Base-by-base conservation (phyloP, 53 echinoderm and acorn worm genomes). In the Antedon mediterranea region DNA sequence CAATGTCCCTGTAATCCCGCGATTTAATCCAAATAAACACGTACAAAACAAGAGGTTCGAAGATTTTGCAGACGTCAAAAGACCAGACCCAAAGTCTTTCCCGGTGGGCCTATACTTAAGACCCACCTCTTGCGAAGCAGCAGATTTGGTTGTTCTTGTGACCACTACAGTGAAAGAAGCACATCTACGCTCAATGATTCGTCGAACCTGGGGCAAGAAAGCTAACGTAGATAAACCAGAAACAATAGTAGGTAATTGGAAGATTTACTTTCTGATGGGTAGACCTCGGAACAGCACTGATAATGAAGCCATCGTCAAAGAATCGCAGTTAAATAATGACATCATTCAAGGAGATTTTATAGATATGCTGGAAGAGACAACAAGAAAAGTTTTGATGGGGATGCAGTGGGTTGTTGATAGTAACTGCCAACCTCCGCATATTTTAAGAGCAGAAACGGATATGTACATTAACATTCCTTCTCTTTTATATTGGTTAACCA, bases 301-400 rank as follows among this genome's bases (percentile, higher is more conserved):
- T 37, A 82, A 85, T 32, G 80, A 77, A 0, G 80, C 75, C 20
- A 79, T 92, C 30, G 71, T 31, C 29, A 23, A 31, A 34, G 97
- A 95, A 31, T 31, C 75, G 0, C 33, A 79, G 26, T 33, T 44
- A 0, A 57, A 84, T 32, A 82, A 84, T 6, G 97, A 95, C 75
- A 80, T 95, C 79, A 32, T 95, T 29, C 97, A 91, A 73, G 97
- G 97, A 23, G 87, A 89, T 34, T 95, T 95, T 72, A 20, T 71
- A 26, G 97, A 95, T 43, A 71, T 87, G 2, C 75, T 78, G 5
- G 34, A 83, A 0, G 97, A 95, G 30, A 88, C 85, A 11, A 95
- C 97, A n/a, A 85, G 97, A 4, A 95, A 92, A 78, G 77, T 83
- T 31, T 85, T 95, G 85, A 81, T 88, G 86, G 83, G 78, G 0